A percentile compares a stretch with the other conserved stretches of the same genome.
Conservation (phyloP, 2,797 vertebrate genomes). For the Anas acuta region DNA sequence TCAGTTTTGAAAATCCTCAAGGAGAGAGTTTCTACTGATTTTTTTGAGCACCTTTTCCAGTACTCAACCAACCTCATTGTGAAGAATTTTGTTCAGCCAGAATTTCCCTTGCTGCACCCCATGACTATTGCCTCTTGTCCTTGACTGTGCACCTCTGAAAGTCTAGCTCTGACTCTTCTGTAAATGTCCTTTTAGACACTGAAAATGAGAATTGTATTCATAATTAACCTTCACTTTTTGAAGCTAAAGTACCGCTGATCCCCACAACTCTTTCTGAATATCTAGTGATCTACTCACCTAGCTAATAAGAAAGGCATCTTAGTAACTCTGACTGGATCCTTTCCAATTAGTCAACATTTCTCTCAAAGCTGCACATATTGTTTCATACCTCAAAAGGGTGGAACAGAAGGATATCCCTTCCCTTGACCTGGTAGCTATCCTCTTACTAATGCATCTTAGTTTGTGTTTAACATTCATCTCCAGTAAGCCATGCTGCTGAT, state of each 20-base stretch:
- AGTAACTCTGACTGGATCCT: not conserved
- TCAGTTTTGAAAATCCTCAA: not conserved
- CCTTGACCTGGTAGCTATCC: not conserved
- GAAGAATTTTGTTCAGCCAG: not conserved
- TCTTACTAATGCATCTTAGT: not conserved
- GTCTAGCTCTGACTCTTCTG: not conserved
- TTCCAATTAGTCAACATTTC: not conserved
- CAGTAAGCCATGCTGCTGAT: not conserved
- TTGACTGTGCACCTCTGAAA: not conserved
- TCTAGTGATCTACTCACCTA: not conserved
- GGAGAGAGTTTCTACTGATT: not conserved
- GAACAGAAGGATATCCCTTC: not conserved
- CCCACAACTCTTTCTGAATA: not conserved
- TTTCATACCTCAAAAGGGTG: not conserved
- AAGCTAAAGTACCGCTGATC: not conserved
- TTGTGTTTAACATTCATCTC: not conserved
- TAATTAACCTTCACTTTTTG: not conserved
- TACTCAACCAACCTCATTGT: not conserved
- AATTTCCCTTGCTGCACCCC: not conserved
- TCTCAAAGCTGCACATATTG: not conserved
- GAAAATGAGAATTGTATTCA: not conserved
- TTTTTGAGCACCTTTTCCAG: not conserved
- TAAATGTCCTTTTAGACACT: not conserved
- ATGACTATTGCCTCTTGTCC: not conserved
- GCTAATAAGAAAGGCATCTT: not conserved